Base-by-base conservation (phyloP, 2,113 vertebrate species). In the Rhinopomastus cyanomelas region DNA sequence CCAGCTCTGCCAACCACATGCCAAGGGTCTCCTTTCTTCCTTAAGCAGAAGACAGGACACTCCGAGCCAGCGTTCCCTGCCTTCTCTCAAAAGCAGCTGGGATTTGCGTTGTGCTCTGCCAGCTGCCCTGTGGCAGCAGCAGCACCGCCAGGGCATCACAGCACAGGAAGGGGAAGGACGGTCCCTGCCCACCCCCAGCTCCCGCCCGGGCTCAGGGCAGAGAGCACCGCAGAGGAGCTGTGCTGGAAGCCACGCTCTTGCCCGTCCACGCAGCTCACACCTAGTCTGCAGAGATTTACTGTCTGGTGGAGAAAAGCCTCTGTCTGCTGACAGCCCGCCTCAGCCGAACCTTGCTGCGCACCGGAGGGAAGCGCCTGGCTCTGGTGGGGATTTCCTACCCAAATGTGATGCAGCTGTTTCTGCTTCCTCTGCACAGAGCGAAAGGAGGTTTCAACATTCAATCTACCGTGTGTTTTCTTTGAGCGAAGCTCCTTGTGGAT, bases 381-480 rank as follows among this genome's bases (percentile, higher is more conserved):
- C 0, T 2, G 61, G 49, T 0, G 1, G 2, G 4, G 26, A 37
- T 87, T 88, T 85, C 84, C 89, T 53, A 79, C 42, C 90, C 89
- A 75, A 90, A 92, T 79, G 81, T 3, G 5, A 78, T 81, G 78
- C 94, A 96, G 92, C 92, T 93, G 91, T 75, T 92, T 39, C 77
- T 81, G 59, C 39, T 94, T 95, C 87, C 95, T 79, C 89, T 79
- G 90, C 51, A 29, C 68, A 93, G 68, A 67, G 61, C 4, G 5
- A 39, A 86, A 15, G 1, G 2, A 92, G 27, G 42, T 68, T 77
- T 25, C 1, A 48, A 80, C 61, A 74, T 57, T 69, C 53, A 36
- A n/a, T 79, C 78, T 68, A 53, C 78, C 36, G 2, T 69, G 22
- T 87, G n/a, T 90, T 94, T 90, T 79, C 46, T 73, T 90, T 90